Conservation (phyloP, 2,888 invertebrate species). For the Lagria hirta region DNA sequence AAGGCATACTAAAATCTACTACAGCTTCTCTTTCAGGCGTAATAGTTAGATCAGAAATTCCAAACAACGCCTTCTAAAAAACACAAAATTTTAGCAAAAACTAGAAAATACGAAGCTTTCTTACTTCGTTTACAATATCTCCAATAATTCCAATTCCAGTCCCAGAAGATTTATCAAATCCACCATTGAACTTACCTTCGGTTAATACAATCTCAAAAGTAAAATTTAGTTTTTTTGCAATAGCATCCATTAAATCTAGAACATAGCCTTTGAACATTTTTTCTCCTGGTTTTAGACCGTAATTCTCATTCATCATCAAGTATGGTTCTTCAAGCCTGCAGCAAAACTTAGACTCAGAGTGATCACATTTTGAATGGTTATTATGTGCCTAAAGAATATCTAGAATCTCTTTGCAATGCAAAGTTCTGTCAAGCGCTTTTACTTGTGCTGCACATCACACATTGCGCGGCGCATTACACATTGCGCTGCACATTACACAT, state of each 20-base stretch:
- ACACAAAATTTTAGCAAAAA: constrained; percentile 15
- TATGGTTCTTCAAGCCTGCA: constrained; percentile 67
- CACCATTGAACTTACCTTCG: constrained; percentile 68
- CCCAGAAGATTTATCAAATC: constrained; percentile 65
- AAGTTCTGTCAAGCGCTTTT: too few species aligned
- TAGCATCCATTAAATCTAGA: constrained; percentile 80
- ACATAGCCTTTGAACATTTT: constrained; percentile 83
- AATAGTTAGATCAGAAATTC: constrained; percentile 93
- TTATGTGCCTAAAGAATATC: too few species aligned
- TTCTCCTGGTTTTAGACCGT: constrained; percentile 64
- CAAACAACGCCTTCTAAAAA: constrained; percentile 87
- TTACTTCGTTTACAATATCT: constrained; percentile 70
- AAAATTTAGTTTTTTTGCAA: constrained; percentile 60
- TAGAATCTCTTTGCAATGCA: too few species aligned
- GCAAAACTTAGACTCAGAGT: too few species aligned
- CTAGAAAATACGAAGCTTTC: not conserved
- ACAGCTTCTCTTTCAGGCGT: constrained; percentile 84
- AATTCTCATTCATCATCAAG: constrained; percentile 60
- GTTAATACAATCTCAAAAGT: constrained; percentile 70
- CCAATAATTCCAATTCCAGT: constrained; percentile 77
- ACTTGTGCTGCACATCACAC: too few species aligned
- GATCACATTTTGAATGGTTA: too few species aligned
- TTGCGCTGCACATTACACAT: too few species aligned
- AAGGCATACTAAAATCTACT: constrained; percentile 95
- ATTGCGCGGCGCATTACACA: too few species aligned